Base-by-base conservation (phyloP, 2,888 invertebrate species). In the Lomographa bimaculata region DNA sequence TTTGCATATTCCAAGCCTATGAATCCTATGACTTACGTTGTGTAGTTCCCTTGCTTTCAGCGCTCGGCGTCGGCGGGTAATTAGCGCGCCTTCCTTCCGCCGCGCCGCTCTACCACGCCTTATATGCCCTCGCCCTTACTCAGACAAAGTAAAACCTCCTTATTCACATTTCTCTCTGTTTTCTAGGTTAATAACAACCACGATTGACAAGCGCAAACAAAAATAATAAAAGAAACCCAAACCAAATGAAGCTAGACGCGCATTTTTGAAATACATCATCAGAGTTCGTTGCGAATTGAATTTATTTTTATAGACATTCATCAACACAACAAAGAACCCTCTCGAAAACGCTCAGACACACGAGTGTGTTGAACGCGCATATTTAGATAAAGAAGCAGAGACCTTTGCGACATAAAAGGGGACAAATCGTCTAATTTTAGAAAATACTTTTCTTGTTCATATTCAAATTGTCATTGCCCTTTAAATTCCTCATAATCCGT, bases 401-500 rank as follows among this genome's bases (percentile, higher is more conserved):
- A 36, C 23, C 20, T 36, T 17, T 27, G 7, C 5, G 21, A 19
- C 20, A 30, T 23, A 43, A 56, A 55, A 57, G 53, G 49, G 39
- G 55, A 63, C 60, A 72, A 76, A 75, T 64, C 57, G 58, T 79
- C 69, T 73, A 73, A 83, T 81, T 79, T 79, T 63, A 68, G 42
- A 43, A 72, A 70, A 77, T 64, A 71, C 77, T 73, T 78, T 74
- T 76, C 71, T 76, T 79, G 74, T 78, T 80, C 82, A 81, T 83
- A 84, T 82, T 84, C 81, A 85, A 86, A 85, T 86, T 79, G 87
- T 83, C 85, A 82, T 84, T 80, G 81, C 74, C 71, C 74, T 81
- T 79, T 81, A 83, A 87, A 87, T 80, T 85, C 85, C 83, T 85
- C 84, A 82, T 87, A 89, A 89, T 89, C 87, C 87, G 74, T 79